Percentiles rank a stretch among this genome's conserved stretches.
Evolutionary conservation across 2,113 vertebrate genomes (phyloP).

Genomic region (Siniperca knerii): DNA sequence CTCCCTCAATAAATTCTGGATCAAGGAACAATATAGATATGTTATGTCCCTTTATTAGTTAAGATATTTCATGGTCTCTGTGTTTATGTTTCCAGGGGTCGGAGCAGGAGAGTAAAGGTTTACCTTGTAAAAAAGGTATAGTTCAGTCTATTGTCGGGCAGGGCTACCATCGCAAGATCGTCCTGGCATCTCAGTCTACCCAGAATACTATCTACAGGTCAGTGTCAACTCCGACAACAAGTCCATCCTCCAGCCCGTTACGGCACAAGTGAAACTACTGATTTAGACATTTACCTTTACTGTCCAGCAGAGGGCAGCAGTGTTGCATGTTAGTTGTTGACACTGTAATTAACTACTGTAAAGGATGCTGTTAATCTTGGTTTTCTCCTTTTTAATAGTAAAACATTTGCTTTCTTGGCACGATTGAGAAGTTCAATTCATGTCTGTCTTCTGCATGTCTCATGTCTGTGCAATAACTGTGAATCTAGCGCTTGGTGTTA

Average conservation of each 20-base stretch:
- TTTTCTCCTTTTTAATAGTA: background rate
- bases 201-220: slow-evolving; percentile 97
- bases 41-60: too few relatives aligned
- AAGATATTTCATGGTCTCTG: background rate
- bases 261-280: too few relatives aligned
- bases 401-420: background rate
- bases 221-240: slow-evolving; percentile 38
- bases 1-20: background rate
- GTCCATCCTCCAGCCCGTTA: background rate
- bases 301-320: background rate
- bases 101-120: slow-evolving; percentile 97
- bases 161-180: slow-evolving; percentile 98
- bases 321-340: background rate
- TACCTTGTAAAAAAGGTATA: slow-evolving; percentile 99
- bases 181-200: slow-evolving; percentile 95
- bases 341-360: background rate
- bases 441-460: too few relatives aligned
- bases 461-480: too few relatives aligned
- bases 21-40: too few relatives aligned
- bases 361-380: background rate
- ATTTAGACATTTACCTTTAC: background rate
- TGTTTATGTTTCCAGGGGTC: slow-evolving; percentile 85
- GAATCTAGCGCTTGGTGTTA: background rate
- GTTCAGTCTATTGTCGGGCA: slow-evolving; percentile 97
- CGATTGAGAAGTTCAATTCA: background rate